These are phyloP conservation scores for Microcebus ravelobensis DNA, from an alignment of 2,113 vertebrate species.

Conservation along the genomic window DNA sequence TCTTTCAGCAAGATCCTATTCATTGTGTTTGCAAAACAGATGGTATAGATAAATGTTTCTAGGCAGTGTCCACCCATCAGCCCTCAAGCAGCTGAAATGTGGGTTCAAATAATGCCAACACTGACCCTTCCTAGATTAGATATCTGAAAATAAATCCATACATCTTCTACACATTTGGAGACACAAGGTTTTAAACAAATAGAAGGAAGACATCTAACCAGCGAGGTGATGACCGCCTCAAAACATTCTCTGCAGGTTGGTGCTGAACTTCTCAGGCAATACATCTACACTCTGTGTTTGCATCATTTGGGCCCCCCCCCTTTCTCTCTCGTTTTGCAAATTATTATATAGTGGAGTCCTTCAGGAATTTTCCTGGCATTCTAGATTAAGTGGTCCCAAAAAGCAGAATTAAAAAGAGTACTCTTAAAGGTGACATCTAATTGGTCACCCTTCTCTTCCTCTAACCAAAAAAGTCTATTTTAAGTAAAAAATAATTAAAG, in stretches of 20 bases:
- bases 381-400: constrained; percentile 20
- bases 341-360: not conserved
- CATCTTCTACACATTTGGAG: constrained; percentile 27
- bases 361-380: not conserved
- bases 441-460: not conserved
- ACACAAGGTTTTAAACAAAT: not conserved
- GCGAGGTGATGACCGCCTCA: not conserved
- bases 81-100: constrained; percentile 48
- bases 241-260: constrained; percentile 14
- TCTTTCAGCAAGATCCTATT: constrained; percentile 59
- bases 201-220: not conserved
- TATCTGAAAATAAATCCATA: constrained; percentile 55
- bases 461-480: constrained; percentile 18
- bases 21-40: constrained; percentile 49
- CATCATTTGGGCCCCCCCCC: not conserved
- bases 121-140: constrained; percentile 52
- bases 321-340: constrained; percentile 8
- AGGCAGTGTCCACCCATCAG: not conserved
- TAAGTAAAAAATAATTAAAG: constrained; percentile 25
- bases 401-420: constrained; percentile 48
- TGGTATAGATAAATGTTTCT: not conserved
- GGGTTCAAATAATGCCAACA: constrained; percentile 28
- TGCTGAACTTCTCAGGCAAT: not conserved
- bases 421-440: not conserved
- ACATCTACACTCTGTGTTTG: not conserved